phyloP scores from a whole-genome alignment of 2,888 invertebrate species.

The Eupithecia pulchellata region DNA sequence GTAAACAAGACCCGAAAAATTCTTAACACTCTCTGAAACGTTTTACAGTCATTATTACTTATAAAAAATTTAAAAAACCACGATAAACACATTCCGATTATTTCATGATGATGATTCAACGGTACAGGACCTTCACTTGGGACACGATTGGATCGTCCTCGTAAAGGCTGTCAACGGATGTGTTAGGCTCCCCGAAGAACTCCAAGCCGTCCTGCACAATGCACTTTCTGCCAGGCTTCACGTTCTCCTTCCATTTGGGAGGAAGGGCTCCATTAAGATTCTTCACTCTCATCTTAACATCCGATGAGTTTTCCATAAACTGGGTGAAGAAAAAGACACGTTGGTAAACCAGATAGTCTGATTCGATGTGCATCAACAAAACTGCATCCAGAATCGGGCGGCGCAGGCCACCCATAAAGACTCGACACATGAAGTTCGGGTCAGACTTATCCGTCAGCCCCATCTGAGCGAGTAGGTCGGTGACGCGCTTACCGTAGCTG shows the following conservation, averaged over 20 bases:
- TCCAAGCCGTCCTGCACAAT: neutral
- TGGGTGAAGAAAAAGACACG: neutral
- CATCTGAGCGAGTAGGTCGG: neutral
- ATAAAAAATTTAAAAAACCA: neutral
- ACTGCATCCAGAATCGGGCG: neutral
- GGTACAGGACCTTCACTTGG: slow-evolving; percentile 5
- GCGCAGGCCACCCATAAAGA: slow-evolving; percentile 21
- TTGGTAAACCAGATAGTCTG: neutral
- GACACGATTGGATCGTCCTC: neutral
- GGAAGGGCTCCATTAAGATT: neutral
- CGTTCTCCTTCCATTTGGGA: neutral
- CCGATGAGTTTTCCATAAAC: neutral
- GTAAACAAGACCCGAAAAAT: neutral
- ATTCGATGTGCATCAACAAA: neutral
- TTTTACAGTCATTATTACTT: neutral
- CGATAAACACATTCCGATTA: neutral
- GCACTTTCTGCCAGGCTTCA: neutral
- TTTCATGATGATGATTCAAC: slow-evolving; percentile 3
- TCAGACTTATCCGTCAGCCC: neutral
- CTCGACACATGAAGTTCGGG: neutral
- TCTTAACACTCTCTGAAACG: neutral
- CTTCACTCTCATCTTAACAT: neutral
- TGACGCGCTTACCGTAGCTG: neutral
- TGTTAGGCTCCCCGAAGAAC: slow-evolving; percentile 10
- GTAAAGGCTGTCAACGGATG: neutral